Percentiles rank a stretch among this genome's conserved stretches.
Conservation (phyloP, 1,140 invertebrate species). For the Monochamus saltuarius region DNA sequence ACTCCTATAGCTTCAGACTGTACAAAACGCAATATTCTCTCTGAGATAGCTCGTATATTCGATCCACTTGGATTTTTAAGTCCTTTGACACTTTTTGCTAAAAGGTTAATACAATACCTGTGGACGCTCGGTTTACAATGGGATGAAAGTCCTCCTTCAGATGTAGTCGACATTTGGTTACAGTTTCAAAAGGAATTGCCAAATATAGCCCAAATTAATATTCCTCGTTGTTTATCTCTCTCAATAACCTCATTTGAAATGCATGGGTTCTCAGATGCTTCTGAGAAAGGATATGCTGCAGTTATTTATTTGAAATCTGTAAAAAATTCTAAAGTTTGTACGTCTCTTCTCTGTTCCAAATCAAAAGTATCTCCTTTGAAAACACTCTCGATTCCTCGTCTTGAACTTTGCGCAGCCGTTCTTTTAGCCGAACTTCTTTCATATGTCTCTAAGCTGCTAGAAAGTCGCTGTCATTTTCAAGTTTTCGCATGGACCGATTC, state of each 20-base stretch:
- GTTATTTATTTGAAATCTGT: conserved; percentile 5
- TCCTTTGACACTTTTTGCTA: conserved; percentile 40
- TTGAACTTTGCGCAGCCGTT: conserved; percentile 52
- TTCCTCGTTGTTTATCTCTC: background rate
- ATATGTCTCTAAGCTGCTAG: background rate
- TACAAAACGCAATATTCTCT: conserved; percentile 42
- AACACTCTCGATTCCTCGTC: conserved; percentile 45
- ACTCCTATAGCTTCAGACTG: background rate
- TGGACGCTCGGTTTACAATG: conserved; percentile 43
- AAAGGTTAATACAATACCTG: conserved; percentile 46
- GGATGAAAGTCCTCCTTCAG: conserved; percentile 39
- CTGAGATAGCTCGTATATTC: conserved; percentile 40
- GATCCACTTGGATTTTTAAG: conserved; percentile 47
- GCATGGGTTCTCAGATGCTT: conserved; percentile 45
- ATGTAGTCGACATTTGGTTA: conserved; percentile 35
- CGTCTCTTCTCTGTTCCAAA: conserved; percentile 33
- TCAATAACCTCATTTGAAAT: conserved; percentile 20
- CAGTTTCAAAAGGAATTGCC: conserved; percentile 7
- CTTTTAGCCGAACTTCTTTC: conserved; percentile 33
- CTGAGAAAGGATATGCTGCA: conserved; percentile 34
- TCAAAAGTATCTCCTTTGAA: conserved; percentile 43
- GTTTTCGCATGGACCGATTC: conserved; percentile 28
- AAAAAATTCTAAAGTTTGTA: background rate
- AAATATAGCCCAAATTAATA: background rate
- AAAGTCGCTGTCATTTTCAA: no score